Evolutionary conservation across 2,113 vertebrate genomes (phyloP).

Genomic region (Sapayoa aenigma): DNA sequence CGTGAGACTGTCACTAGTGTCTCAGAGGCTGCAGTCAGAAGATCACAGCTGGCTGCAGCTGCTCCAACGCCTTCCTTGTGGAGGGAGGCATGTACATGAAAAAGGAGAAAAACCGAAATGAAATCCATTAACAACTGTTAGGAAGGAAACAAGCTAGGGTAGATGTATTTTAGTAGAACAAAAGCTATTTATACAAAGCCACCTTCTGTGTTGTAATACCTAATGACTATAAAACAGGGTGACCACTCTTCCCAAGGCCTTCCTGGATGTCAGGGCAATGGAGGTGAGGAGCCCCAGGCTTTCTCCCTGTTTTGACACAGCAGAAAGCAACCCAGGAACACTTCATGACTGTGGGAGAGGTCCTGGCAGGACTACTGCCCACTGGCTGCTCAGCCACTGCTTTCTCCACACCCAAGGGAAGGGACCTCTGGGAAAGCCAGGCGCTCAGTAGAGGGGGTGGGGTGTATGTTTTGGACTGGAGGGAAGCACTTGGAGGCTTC

Average conservation of each 20-base stretch:
- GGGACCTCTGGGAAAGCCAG: neutral
- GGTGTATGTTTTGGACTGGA: neutral
- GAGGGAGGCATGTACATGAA: neutral
- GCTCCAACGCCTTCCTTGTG: neutral
- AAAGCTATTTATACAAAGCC: neutral
- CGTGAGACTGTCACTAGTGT: neutral
- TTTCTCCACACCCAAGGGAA: neutral
- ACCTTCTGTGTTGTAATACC: neutral
- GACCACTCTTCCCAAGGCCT: neutral
- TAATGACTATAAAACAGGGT: neutral
- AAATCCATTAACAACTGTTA: constrained; percentile 18
- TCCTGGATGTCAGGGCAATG: neutral
- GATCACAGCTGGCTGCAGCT: constrained; percentile 50
- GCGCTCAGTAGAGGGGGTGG: no score
- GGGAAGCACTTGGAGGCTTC: neutral
- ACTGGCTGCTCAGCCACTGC: neutral
- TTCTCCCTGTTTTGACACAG: neutral
- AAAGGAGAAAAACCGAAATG: neutral
- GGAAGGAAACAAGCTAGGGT: neutral
- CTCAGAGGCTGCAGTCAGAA: neutral
- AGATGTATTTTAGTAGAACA: neutral
- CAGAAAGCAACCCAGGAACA: neutral
- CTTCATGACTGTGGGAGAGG: neutral
- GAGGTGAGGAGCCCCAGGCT: neutral
- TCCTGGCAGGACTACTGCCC: neutral